A percentile compares a stretch with the other conserved stretches of the same genome.
Evolutionary conservation across 2,113 vertebrate genomes (phyloP).

Genomic region (Spea bombifrons): DNA sequence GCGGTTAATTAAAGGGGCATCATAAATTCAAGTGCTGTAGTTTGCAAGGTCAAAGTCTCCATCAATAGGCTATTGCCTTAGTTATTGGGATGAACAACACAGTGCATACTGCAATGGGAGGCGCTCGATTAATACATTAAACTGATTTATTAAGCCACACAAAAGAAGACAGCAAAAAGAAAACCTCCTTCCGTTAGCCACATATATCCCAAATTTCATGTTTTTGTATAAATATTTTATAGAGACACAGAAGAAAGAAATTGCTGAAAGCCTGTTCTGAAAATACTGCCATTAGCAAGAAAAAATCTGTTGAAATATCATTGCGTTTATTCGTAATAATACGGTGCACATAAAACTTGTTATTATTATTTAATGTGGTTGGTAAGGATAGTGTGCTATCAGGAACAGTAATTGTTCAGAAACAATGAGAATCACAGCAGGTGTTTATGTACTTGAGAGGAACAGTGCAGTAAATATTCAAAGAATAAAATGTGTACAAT

Average conservation of each 20-base stretch:
- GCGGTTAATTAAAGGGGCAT: slow-evolving; percentile 19
- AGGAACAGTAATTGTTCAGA: background rate
- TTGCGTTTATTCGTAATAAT: background rate
- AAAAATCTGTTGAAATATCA: background rate
- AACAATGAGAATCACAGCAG: slow-evolving; percentile 8
- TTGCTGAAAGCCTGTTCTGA: background rate
- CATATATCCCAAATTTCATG: background rate
- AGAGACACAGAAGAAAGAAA: background rate
- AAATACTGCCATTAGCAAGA: too few species aligned
- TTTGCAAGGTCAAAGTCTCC: slow-evolving; percentile 32
- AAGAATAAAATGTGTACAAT: background rate
- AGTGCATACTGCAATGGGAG: background rate
- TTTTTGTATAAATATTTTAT: background rate
- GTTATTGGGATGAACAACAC: slow-evolving; percentile 8
- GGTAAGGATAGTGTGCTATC: background rate
- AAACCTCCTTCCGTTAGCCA: background rate
- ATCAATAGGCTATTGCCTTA: slow-evolving; percentile 13
- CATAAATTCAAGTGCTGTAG: slow-evolving; percentile 26
- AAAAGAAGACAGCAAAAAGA: background rate
- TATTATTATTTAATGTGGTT: slow-evolving; percentile 6
- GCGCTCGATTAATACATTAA: slow-evolving; percentile 5
- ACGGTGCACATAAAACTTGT: background rate
- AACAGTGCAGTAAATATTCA: background rate
- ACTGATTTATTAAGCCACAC: slow-evolving; percentile 13
- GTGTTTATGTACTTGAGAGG: background rate